These are phyloP conservation scores for Euplagia quadripunctaria DNA, from an alignment of 2,888 invertebrate species.

Conservation along the genomic window DNA sequence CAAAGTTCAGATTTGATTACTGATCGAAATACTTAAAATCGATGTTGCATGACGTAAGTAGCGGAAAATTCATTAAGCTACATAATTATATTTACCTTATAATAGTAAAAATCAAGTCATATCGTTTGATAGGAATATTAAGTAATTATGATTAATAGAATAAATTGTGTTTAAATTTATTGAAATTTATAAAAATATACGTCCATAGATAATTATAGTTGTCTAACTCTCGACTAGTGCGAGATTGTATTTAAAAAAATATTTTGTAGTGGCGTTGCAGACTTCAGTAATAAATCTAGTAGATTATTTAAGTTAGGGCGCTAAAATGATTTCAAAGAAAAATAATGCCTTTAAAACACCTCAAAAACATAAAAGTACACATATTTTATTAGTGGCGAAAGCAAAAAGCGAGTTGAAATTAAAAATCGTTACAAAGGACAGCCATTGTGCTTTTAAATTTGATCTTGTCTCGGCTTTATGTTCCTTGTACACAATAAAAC, in stretches of 20 bases:
- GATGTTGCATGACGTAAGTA: not conserved
- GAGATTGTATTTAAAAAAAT: no score
- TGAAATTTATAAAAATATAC: not conserved
- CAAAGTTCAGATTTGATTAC: not conserved
- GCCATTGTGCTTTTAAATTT: constrained; percentile 20
- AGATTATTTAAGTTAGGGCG: not conserved
- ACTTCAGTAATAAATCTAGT: no score
- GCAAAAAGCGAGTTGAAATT: not conserved
- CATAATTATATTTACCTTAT: not conserved
- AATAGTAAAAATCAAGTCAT: not conserved
- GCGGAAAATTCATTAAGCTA: not conserved
- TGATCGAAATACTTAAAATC: not conserved
- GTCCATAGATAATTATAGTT: not conserved
- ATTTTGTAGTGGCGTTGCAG: not conserved
- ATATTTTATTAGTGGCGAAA: not conserved
- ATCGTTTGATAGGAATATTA: not conserved
- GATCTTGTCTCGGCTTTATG: constrained; percentile 17
- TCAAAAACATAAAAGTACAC: not conserved
- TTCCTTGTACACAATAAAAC: constrained; percentile 18
- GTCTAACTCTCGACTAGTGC: not conserved
- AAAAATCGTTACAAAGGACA: constrained; percentile 7
- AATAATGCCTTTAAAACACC: not conserved
- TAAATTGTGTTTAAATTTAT: not conserved
- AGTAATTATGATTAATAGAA: not conserved
- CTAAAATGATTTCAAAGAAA: not conserved